Percentiles rank a stretch among this genome's conserved stretches.
Evolutionary conservation across 1,140 invertebrate genomes (phyloP).

Genomic region (Aporrectodea caliginosa): DNA sequence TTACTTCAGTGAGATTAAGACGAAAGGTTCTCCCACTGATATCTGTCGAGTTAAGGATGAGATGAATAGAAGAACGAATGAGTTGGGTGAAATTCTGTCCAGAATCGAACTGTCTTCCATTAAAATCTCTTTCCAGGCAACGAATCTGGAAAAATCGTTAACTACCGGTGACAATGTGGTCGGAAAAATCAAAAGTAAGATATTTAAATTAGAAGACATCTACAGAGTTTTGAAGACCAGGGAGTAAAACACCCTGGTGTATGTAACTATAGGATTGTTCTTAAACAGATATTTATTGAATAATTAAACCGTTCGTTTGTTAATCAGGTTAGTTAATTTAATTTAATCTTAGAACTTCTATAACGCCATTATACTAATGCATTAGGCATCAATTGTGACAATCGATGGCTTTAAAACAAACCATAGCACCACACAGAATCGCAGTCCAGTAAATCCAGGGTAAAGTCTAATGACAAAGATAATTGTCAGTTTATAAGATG

Average conservation of each 20-base stretch:
- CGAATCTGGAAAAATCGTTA: neutral
- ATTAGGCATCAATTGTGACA: no score
- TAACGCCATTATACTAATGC: no score
- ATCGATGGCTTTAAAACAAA: no score
- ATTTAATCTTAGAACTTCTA: no score
- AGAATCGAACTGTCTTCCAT: neutral
- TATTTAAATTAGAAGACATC: neutral
- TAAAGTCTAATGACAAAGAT: no score
- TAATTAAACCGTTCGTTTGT: neutral
- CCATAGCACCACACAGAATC: no score
- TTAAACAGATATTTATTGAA: neutral
- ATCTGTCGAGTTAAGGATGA: neutral
- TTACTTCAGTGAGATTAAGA: neutral
- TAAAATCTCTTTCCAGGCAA: neutral
- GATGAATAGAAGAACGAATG: neutral
- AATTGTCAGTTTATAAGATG: no score
- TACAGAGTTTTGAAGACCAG: neutral
- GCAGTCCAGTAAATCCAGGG: no score
- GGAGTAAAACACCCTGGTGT: neutral
- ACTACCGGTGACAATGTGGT: neutral
- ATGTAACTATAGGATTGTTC: neutral
- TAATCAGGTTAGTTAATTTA: no score
- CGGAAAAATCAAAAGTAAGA: neutral
- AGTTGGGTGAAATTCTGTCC: neutral
- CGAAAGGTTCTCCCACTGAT: neutral